phyloP scores from a whole-genome alignment of 2,797 vertebrate species.

The Macropus fuliginosus region DNA sequence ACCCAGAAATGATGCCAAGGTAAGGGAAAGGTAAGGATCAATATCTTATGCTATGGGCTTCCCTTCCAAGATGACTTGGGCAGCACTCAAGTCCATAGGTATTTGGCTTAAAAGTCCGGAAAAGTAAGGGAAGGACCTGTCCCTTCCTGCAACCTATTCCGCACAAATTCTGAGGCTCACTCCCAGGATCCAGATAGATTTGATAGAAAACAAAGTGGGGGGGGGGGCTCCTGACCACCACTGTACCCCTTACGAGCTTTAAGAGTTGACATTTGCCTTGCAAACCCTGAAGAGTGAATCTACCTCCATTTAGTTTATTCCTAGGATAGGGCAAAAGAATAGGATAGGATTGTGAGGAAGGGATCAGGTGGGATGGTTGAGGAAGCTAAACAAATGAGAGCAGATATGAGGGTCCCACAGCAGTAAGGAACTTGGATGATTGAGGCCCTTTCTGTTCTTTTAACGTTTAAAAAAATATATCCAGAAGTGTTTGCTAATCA shows the following conservation, averaged over 20 bases:
- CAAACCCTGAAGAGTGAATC: neutral
- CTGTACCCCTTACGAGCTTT: neutral
- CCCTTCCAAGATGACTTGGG: neutral
- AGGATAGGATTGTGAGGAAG: neutral
- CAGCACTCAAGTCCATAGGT: neutral
- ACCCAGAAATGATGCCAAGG: neutral
- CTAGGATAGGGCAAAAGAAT: neutral
- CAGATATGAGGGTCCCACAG: neutral
- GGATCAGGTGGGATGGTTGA: neutral
- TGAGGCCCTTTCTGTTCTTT: neutral
- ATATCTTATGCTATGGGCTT: neutral
- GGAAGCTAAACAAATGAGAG: neutral
- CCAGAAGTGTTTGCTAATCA: neutral
- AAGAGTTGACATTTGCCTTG: neutral
- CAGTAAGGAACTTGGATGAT: neutral
- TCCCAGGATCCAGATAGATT: neutral
- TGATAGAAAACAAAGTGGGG: neutral
- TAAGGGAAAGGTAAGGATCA: neutral
- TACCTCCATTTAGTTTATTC: neutral
- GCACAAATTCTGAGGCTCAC: neutral
- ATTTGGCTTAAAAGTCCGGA: neutral
- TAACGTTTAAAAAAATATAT: neutral
- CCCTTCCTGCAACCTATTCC: neutral
- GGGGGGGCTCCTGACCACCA: neutral
- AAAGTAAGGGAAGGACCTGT: neutral